Evolutionary conservation across 2,113 vertebrate species (phyloP), one percentile per base, ranked within the genome.

Genomic region (Thalassoma bifasciatum): DNA sequence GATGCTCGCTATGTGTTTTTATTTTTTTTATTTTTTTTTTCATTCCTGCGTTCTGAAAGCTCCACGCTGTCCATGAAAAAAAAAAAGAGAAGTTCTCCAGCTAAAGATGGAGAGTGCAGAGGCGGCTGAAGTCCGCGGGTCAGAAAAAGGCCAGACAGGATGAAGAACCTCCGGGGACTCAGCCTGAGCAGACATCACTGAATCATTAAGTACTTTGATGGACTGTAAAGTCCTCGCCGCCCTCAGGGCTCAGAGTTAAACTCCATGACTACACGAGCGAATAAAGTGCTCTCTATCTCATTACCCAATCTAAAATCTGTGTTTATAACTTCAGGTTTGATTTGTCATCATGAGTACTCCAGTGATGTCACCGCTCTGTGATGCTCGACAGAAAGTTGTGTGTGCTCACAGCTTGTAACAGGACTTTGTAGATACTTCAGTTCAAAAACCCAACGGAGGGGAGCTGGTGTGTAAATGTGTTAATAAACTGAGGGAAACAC

Each of bases 121-220:
- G 47, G 66, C 23, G 17, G 38, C 26, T 61, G 13, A 2, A 42
- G 63, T 69, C 37, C 21, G 22, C 10, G 1, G 66, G 54, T 62
- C 61, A 76, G 49, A 50, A 19, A 52, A 23, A 24, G 40, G 54
- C 23, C 53, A 65, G 47, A 61, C 53, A 37, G 30, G 21, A 59
- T 19, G n/a, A 23, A 47, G 1, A 21, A 16, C 40, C 63, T 62
- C 42, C 54, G 1, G 60, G 53, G 54, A 49, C 24, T 22, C 2
- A 8, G 51, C 49, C 50, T 63, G 17, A 1, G 59, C 34, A 56
- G 56, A 24, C 24, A 24, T 66, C 69, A 67, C 63, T 26, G 70
- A 51, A 49, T 51, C 64, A 73, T 61, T 40, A 3, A 57, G 9
- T 21, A 46, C 70, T 57, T 22, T 63, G 22, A 42, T 68, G 70